A percentile compares a stretch with the other conserved stretches of the same genome.
Conservation (phyloP, 1,140 invertebrate species). For the Drosophila pruinosa region DNA sequence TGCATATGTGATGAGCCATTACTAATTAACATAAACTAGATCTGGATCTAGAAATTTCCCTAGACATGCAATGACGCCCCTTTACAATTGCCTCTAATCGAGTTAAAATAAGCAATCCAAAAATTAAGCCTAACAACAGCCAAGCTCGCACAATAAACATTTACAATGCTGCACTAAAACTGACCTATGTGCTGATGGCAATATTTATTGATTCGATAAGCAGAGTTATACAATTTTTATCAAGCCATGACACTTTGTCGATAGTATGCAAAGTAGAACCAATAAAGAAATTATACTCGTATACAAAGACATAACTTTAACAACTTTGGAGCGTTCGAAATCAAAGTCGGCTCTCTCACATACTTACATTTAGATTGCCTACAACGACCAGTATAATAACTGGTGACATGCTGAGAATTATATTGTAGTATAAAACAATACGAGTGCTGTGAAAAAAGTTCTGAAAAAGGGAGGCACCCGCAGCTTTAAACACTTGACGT, state of each 20-base stretch:
- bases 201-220: background rate
- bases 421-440: constrained; percentile 2
- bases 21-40: constrained; percentile 12
- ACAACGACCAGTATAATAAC: background rate
- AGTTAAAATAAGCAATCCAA: background rate
- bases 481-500: constrained; percentile 16
- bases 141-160: background rate
- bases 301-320: no score
- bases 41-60: constrained; percentile 4
- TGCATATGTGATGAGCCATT: background rate
- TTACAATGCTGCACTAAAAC: background rate
- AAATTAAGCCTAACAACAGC: background rate
- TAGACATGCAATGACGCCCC: background rate
- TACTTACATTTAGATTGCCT: background rate
- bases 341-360: background rate
- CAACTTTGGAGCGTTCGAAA: background rate
- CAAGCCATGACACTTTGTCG: no score
- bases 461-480: background rate
- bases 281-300: no score
- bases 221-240: background rate
- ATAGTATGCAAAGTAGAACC: no score
- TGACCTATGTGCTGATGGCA: constrained; percentile 1
- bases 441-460: background rate
- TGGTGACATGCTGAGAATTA: background rate
- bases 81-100: background rate